These are phyloP conservation scores for Trematomus loennbergii DNA, from an alignment of 2,113 vertebrate genomes.

Conservation along the genomic window DNA sequence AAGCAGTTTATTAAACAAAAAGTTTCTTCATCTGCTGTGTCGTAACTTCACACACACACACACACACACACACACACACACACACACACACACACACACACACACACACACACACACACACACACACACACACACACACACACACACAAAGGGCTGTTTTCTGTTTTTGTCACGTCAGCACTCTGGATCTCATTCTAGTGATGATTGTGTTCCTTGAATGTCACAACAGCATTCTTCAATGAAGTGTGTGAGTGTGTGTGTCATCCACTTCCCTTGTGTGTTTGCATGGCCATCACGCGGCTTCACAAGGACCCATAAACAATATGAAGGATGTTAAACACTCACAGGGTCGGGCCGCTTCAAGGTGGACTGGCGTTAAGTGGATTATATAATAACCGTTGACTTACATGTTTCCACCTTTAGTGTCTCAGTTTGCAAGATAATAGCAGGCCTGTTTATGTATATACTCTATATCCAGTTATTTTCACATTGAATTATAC, in stretches of 20 bases:
- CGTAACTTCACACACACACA: slow-evolving; percentile 15
- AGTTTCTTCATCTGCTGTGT: slow-evolving; percentile 1
- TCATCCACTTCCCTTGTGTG: neutral
- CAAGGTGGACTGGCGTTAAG: slow-evolving; percentile 24
- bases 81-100: neutral
- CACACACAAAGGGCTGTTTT: slow-evolving; percentile 1
- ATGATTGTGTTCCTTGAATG: slow-evolving; percentile 51
- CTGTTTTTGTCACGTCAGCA: slow-evolving; percentile 50
- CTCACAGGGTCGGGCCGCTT: neutral
- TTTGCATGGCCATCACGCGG: neutral
- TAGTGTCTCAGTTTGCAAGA: slow-evolving; percentile 5
- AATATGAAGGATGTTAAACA: slow-evolving; percentile 19
- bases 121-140: slow-evolving; percentile 18
- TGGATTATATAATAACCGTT: neutral
- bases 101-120: neutral
- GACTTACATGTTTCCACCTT: slow-evolving; percentile 6
- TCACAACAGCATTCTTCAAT: slow-evolving; percentile 33
- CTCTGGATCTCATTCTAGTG: slow-evolving; percentile 42
- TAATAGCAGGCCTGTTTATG: neutral
- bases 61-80: slow-evolving; percentile 20
- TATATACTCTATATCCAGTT: neutral
- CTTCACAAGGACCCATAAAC: slow-evolving; percentile 23
- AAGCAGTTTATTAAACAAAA: neutral
- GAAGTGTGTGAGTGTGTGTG: slow-evolving; percentile 15
- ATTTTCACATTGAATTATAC: no score